Base-by-base conservation (phyloP, 2,113 vertebrate genomes). In the Oncorhynchus mykiss region DNA sequence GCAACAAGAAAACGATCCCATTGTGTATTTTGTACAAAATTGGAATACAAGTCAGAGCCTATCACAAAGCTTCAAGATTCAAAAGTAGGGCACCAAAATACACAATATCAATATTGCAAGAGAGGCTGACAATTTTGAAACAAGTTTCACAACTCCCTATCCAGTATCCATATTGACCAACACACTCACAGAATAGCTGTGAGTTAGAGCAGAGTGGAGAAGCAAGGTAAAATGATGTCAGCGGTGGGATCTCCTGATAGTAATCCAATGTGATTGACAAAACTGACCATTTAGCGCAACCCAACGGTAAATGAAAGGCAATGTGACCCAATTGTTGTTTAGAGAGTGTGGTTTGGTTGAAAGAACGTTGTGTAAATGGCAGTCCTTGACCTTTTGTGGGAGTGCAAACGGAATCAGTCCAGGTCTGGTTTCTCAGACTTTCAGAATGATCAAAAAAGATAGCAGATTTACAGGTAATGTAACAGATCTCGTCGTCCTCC, bases 181-280 rank as follows among this genome's bases (percentile, higher is more conserved):
- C 90, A 82, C 34, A 39, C 34, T 8, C 34, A 39, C 34, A 34
- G 34, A 34, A 34, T 34, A 34, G 34, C 34, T 31, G 29, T 31
- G 29, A 34, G 34, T 39, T 7, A 39, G 34, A 39, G 34, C 34
- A 39, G 34, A 39, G 34, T 7, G 34, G 34, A 39, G 34, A 39
- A 39, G 34, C 34, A 6, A 39, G 34, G 34, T 39, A 7, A 39
- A 39, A 39, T 39, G 1, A 39, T 90, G 87, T 86, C 88, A 86
- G 76, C 84, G 84, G 70, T 48, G 76, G 64, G 18, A 67, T 71
- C 22, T 80, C 74, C 85, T 88, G 78, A 78, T 79, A 85, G 89
- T 90, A 90, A 92, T 91, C 87, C 83, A 39, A 77, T 89, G 86
- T 88, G 87, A 92, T 91, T 91, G 88, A 82, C 75, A 72, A 79